Evolutionary conservation across 2,888 invertebrate species (phyloP).

Genomic region (Aquatica leii): DNA sequence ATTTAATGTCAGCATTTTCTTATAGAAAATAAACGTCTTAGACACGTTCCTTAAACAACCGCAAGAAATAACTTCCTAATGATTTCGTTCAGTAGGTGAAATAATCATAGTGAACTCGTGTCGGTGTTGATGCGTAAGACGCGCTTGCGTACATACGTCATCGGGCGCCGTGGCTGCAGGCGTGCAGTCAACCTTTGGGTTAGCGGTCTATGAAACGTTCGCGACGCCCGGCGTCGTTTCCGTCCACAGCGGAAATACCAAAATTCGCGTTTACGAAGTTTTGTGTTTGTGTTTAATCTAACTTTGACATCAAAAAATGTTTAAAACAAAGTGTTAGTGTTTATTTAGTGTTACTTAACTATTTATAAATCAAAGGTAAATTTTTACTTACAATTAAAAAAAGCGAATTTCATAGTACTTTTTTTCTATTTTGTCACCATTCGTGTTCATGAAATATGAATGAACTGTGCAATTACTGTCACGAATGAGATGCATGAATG

Average conservation of each 20-base stretch:
- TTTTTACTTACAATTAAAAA: no score
- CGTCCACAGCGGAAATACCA: constrained; percentile 32
- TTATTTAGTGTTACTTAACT: background rate
- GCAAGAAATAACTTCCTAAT: constrained; percentile 13
- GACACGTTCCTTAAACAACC: no score
- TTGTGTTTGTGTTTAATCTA: constrained; percentile 13
- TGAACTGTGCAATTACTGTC: background rate
- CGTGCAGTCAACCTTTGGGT: constrained; percentile 33
- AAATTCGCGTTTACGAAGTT: constrained; percentile 9
- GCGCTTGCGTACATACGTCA: constrained; percentile 37
- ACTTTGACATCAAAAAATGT: no score
- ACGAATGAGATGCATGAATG: background rate
- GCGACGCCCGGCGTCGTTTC: constrained; percentile 30
- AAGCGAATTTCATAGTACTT: no score
- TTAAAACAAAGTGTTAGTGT: background rate
- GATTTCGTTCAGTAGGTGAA: constrained; percentile 34
- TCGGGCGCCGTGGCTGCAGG: constrained; percentile 37
- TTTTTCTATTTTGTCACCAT: no score
- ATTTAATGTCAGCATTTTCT: no score
- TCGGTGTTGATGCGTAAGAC: constrained; percentile 24
- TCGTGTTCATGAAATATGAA: no score
- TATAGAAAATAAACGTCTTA: no score
- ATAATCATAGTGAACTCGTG: constrained; percentile 25
- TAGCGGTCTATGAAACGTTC: constrained; percentile 23
- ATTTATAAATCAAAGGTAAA: constrained; percentile 2